These are phyloP conservation scores for Pseudorhiza aurosa DNA, from an alignment of 30 jellyfish, hydroid and myxozoan genomes.

Conservation along the genomic window DNA sequence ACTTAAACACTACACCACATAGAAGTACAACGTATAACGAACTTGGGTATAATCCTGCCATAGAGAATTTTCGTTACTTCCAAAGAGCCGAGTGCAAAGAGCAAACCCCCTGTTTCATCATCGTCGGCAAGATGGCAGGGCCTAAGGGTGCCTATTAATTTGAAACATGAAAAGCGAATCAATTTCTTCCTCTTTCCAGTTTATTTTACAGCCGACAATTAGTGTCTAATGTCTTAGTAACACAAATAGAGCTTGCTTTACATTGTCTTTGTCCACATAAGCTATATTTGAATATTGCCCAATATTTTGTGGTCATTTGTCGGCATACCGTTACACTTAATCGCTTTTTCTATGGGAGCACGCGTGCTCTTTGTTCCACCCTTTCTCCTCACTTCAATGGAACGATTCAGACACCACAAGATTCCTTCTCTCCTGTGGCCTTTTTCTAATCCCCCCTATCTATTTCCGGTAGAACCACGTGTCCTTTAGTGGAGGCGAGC, in stretches of 20 bases:
- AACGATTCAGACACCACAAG: background rate
- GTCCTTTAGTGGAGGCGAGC: background rate
- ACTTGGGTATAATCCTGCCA: too few species aligned
- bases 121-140: too few species aligned
- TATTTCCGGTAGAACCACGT: conserved; percentile 3
- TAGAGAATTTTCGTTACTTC: too few species aligned
- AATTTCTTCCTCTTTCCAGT: too few species aligned
- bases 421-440: background rate
- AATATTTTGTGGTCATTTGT: background rate
- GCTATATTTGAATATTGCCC: background rate
- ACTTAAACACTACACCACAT: too few species aligned
- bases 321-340: background rate
- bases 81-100: too few species aligned
- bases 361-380: conserved; percentile 1
- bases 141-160: too few species aligned
- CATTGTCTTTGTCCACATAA: background rate
- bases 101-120: too few species aligned
- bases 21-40: too few species aligned
- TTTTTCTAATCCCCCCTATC: background rate
- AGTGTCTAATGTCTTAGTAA: background rate
- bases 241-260: background rate
- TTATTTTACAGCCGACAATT: too few species aligned
- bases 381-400: background rate
- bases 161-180: too few species aligned
- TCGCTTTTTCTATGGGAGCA: background rate